A percentile compares a stretch with the other conserved stretches of the same genome.
Evolutionary conservation across 2,797 vertebrate genomes (phyloP).

Genomic region (Oreochromis mossambicus): DNA sequence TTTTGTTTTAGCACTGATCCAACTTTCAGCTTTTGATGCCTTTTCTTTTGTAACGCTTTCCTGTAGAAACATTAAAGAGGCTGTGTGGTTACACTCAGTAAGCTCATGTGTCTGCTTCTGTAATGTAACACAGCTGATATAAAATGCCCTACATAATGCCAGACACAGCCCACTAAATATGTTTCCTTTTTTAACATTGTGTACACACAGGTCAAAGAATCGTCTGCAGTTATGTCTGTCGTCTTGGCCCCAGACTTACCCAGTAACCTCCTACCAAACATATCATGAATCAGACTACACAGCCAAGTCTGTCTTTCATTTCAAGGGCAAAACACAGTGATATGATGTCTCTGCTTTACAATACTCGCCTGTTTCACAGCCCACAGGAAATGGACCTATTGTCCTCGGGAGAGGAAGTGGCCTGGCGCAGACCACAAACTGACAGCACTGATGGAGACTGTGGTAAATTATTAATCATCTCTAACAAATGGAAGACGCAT

Average conservation of each 20-base stretch:
- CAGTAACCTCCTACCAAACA: constrained; percentile 14
- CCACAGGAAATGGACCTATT: constrained; percentile 70
- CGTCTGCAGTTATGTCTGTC: not conserved
- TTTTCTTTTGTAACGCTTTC: not conserved
- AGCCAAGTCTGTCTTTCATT: constrained; percentile 25
- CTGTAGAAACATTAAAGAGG: not conserved
- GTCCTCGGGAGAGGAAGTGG: constrained; percentile 71
- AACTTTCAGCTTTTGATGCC: not conserved
- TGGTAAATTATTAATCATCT: constrained; percentile 69
- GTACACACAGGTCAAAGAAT: not conserved
- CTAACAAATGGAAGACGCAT: constrained; percentile 40
- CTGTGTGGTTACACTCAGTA: not conserved
- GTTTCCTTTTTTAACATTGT: not conserved
- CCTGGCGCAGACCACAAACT: constrained; percentile 44
- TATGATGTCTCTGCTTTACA: constrained; percentile 57
- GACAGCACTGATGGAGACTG: constrained; percentile 41
- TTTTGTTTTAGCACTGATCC: not conserved
- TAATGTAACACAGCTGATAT: not conserved
- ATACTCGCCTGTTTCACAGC: constrained; percentile 43
- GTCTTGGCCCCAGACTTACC: not conserved
- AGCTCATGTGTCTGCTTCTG: not conserved
- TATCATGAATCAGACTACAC: constrained; percentile 21
- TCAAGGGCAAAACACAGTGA: constrained; percentile 19
- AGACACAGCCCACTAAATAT: not conserved
- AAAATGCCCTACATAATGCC: not conserved